Evolutionary conservation across 2,888 invertebrate genomes (phyloP), one percentile per base, ranked within the genome.

Genomic region (Drosophila neonasuta): DNA sequence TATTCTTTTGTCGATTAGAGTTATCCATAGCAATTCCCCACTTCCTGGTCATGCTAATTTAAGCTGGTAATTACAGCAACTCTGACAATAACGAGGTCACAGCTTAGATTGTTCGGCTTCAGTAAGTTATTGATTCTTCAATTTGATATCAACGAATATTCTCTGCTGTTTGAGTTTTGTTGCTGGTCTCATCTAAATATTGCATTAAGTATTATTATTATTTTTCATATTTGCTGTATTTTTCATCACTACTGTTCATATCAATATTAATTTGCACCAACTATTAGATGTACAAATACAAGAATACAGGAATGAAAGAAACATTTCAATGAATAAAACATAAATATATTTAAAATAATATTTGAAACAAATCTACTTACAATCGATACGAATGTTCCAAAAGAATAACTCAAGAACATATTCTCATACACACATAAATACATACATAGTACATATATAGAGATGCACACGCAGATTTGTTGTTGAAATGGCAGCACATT

Each of bases 11-110:
- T 20, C 29, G 42, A 71, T 74, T 62, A 20, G 44, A 54, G 20
- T 54, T 41, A 51, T 46, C 34, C 51, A 70, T 24, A 58, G 54
- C 54, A 42, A 58, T 39, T 39, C 52, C 39, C 29, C 67, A 17
- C 55, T 72, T 71, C 46, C 69, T 51, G 42, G 62, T 51, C 67
- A 50, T 58, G 58, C 41, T 41, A 61, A 68, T 55, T 61, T 54
- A 11, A 52, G 74, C 52, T 60, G 36, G 36, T 74, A 74, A 74
- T 71, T 69, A 54, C 29, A 9, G 8, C 13, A 34, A 24, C 13
- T 42, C 10, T 24, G 60, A 75, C 39, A 75, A 39, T 70, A 71
- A 59, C 71, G 70, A 72, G 72, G 72, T 57, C 56, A 34, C 42
- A 17, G 42, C n/a, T 39, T 29, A 45, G 46, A 34, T 30, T n/a